Evolutionary conservation across 2,113 vertebrate genomes (phyloP).

Genomic region (Brachyistius frenatus): DNA sequence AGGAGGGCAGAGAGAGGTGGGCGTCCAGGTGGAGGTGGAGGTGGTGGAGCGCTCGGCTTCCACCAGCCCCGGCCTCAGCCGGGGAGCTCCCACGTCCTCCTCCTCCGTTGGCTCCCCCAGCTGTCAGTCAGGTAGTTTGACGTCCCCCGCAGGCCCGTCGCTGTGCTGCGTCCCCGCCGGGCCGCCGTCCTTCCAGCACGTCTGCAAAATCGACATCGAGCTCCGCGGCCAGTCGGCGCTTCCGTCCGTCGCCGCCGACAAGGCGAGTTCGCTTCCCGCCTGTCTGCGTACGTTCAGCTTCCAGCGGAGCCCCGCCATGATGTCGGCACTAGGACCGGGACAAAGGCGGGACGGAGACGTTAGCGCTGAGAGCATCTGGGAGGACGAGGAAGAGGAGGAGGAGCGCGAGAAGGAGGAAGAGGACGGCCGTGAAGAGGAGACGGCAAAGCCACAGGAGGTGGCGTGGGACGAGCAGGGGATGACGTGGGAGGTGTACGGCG

Average conservation of each 20-base stretch:
- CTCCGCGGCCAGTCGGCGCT: constrained; percentile 53
- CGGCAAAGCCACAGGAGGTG: constrained; percentile 46
- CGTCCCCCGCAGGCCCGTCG: neutral
- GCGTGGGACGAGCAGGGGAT: constrained; percentile 68
- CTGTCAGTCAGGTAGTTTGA: constrained; percentile 28
- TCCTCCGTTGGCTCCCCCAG: constrained; percentile 36
- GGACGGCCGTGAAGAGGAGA: neutral
- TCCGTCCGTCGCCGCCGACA: neutral
- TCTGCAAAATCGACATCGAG: constrained; percentile 73
- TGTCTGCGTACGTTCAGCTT: constrained; percentile 39
- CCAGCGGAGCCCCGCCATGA: constrained; percentile 2
- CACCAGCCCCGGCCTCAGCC: constrained; percentile 85
- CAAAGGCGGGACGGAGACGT: neutral
- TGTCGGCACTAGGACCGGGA: neutral
- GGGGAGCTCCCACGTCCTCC: neutral
- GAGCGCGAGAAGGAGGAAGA: neutral
- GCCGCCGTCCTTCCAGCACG: constrained; percentile 66
- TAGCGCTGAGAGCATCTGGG: constrained; percentile 9
- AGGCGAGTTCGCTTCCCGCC: constrained; percentile 38
- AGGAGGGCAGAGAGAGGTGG: constrained; percentile 83
- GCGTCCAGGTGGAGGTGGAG: constrained; percentile 86
- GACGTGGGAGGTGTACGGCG: constrained; percentile 74
- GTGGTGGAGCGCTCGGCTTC: constrained; percentile 83
- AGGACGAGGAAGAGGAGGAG: constrained; percentile 47
- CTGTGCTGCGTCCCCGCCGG: constrained; percentile 22